Evolutionary conservation across 2,113 vertebrate genomes (phyloP), one percentile per base, ranked within the genome.

Genomic region (Phalacrocorax brasilianus): DNA sequence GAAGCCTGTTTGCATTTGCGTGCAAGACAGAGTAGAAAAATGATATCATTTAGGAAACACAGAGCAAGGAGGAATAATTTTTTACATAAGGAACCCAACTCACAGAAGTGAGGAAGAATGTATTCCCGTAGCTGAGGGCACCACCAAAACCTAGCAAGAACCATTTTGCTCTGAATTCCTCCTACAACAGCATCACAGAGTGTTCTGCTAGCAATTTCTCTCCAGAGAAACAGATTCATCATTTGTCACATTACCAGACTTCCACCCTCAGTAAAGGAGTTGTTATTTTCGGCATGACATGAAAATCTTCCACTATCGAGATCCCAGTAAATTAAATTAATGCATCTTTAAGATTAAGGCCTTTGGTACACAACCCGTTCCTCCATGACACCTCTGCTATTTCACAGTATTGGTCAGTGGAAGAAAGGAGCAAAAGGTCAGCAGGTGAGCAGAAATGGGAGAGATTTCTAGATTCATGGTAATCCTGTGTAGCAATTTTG

Each of bases 241-340:
- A 55, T 71, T 91, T 96, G 71, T 83, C 89, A 89, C 91, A 76
- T 93, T 85, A 88, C 70, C 91, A 95, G 86, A 89, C 33, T 95
- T 94, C 74, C 28, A 96, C n/a, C 18, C 62, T 90, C 88, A 94
- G 78, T 67, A 88, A 85, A 91, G 84, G 23, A 91, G 67, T 27
- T 92, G n/a, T 85, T 94, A 94, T 96, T 96, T 95, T 76, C 6
- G 8, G 49, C 33, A 79, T 38, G 50, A 62, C 35, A 66, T 53
- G 52, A 85, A 95, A 80, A 90, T 80, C 65, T 80, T 65, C 77
- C 56, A 59, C 71, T 66, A 93, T 24, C 38, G 77, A 88, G 82
- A 90, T 93, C 59, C 66, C 1, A 1, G 58, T 65, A 83, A 74
- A 80, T 88, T 33, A 82, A 95, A 73, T 80, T 74, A 91, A 65